These are phyloP conservation scores for Alectura lathami DNA, from an alignment of 2,113 vertebrate species.

Conservation along the genomic window DNA sequence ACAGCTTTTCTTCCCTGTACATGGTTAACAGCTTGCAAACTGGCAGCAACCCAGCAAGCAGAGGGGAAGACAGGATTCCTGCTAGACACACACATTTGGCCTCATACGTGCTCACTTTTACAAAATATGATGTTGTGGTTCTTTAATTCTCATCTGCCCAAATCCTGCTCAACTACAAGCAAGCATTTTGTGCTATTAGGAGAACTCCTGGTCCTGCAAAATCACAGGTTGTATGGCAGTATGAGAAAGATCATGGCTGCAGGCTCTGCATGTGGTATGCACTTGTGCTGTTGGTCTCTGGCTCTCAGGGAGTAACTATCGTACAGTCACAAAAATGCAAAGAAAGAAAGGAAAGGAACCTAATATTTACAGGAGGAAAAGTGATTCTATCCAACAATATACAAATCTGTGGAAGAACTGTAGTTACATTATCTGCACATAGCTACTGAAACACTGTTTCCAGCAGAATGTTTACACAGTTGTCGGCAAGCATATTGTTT, in stretches of 20 bases:
- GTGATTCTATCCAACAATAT: neutral
- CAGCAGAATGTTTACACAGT: conserved; percentile 51
- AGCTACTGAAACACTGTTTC: conserved; percentile 52
- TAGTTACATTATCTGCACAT: conserved; percentile 35
- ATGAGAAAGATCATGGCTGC: neutral
- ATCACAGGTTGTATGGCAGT: neutral
- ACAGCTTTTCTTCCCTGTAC: neutral
- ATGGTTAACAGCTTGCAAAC: conserved; percentile 45
- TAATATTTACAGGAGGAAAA: conserved; percentile 51
- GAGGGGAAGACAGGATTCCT: conserved; percentile 1
- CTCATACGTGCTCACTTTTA: neutral
- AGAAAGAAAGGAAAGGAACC: conserved; percentile 25
- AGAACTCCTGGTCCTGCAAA: neutral
- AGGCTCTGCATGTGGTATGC: neutral
- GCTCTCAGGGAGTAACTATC: conserved; percentile 22
- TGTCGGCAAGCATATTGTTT: conserved; percentile 61
- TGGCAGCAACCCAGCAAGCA: conserved; percentile 36
- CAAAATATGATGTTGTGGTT: neutral
- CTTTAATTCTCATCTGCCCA: neutral
- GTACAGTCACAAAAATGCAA: neutral
- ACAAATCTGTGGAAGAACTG: conserved; percentile 60
- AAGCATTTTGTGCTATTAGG: neutral
- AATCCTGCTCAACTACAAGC: neutral
- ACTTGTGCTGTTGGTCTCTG: neutral
- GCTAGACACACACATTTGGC: neutral